Evolutionary conservation across 1,140 invertebrate genomes (phyloP), one percentile per base, ranked within the genome.

Genomic region (Drepana arcuata): DNA sequence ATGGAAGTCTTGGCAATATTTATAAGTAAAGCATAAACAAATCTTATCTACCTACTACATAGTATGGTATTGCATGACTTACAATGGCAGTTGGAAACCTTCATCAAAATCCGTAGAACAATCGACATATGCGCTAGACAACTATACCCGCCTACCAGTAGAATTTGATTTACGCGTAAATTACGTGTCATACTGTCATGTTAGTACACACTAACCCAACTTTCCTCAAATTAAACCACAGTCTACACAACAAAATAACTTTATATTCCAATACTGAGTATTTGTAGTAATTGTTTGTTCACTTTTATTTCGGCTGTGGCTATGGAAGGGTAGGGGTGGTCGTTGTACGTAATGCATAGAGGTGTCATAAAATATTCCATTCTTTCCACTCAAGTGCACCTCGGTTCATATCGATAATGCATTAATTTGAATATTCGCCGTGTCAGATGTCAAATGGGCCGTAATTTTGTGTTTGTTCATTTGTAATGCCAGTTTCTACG

Each of bases 351-450:
- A 21, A 21, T 21, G 18, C 18, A 21, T 5, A 26, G 6, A 6
- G 6, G 57, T 63, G 67, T 69, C 54, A 65, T 64, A 73, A 72
- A 69, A 62, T n/a, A n/a, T n/a, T n/a, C n/a, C n/a, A n/a, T n/a
- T 50, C 52, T 60, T 60, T 64, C 59, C 51, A 68, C 45, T 63
- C 71, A 63, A 73, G 63, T 69, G 71, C 65, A 66, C 71, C 61
- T 65, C 63, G 60, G 63, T 49, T 65, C 61, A 41, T 73, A 80
- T 79, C 55, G 72, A 62, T 79, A 79, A 81, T 78, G 69, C 77
- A 70, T 78, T 81, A 81, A 81, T 81, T 81, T 81, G 69, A 78
- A 81, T 79, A 79, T 79, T 79, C 77, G 74, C 74, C 63, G 77
- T 81, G 77, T 81, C 77, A 81, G 64, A 81, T 81, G 77, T 81